phyloP scores from a whole-genome alignment of 2,797 vertebrate species.

The Salmo trutta region DNA sequence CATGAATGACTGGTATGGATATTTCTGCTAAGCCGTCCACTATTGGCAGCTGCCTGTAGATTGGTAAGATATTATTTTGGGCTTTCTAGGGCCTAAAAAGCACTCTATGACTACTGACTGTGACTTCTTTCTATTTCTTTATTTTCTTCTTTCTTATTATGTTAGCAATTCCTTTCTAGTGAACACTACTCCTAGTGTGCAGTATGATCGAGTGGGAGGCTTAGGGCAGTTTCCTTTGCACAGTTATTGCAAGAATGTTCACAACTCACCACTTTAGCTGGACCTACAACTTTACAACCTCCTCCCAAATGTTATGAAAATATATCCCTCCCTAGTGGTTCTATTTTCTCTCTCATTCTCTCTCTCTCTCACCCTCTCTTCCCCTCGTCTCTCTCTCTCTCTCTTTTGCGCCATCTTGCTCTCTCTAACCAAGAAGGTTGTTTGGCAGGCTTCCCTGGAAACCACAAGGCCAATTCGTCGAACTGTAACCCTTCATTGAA shows the following conservation, averaged over 20 bases:
- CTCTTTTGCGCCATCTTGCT: background rate
- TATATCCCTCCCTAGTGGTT: background rate
- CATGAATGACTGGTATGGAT: too few species aligned
- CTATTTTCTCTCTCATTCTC: background rate
- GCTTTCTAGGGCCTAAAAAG: background rate
- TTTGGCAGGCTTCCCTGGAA: slow-evolving; percentile 47
- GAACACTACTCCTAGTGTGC: too few species aligned
- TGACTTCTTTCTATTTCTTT: background rate
- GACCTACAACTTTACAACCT: slow-evolving; percentile 29
- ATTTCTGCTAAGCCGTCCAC: too few species aligned
- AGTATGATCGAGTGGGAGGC: slow-evolving; percentile 5
- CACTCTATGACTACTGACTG: background rate
- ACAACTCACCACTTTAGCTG: slow-evolving; percentile 22
- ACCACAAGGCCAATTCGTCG: slow-evolving; percentile 57
- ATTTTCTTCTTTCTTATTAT: background rate
- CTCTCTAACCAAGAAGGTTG: slow-evolving; percentile 28
- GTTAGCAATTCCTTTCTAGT: background rate
- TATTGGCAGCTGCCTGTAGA: background rate
- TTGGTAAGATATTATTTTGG: background rate
- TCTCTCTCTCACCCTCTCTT: background rate
- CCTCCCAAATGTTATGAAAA: slow-evolving; percentile 21
- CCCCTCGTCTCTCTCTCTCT: background rate
- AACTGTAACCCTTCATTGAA: slow-evolving; percentile 29
- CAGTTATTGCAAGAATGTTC: slow-evolving; percentile 22
- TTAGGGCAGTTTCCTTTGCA: slow-evolving; percentile 4